These are phyloP conservation scores for Pseudotriccus pelzelni DNA, from an alignment of 2,797 vertebrate genomes.

Conservation along the genomic window DNA sequence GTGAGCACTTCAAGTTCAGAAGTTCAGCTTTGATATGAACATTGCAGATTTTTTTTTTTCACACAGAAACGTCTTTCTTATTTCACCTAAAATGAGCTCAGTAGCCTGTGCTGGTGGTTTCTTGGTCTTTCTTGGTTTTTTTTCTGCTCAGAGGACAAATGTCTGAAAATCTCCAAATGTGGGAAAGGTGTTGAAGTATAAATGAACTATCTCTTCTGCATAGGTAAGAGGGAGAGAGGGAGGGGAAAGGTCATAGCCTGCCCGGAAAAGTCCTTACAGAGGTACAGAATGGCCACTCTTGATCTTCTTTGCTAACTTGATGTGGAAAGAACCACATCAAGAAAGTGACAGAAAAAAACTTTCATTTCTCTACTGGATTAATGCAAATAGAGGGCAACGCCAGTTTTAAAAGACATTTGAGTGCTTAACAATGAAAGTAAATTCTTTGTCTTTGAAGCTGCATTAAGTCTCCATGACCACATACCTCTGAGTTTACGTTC, in stretches of 20 bases:
- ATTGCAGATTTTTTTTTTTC: neutral
- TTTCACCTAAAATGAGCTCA: neutral
- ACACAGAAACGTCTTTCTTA: neutral
- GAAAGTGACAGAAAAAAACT: neutral
- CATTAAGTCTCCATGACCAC: neutral
- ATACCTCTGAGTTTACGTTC: neutral
- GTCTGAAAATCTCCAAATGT: neutral
- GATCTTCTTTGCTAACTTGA: neutral
- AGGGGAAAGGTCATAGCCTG: neutral
- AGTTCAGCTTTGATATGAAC: slow-evolving; percentile 43
- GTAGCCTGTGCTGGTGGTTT: neutral
- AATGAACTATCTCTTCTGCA: neutral
- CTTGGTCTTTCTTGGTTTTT: neutral
- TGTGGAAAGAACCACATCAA: neutral
- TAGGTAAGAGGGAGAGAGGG: neutral
- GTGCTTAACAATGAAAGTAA: neutral
- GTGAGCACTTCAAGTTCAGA: slow-evolving; percentile 31
- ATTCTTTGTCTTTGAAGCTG: neutral
- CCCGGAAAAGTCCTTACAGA: neutral
- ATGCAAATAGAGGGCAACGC: neutral
- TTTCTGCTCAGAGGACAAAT: neutral
- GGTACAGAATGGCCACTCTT: neutral
- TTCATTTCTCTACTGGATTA: neutral
- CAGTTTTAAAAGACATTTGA: neutral
- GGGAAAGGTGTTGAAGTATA: neutral